These are phyloP conservation scores for Micromesistius poutassou DNA, from an alignment of 2,797 vertebrate genomes.

Conservation along the genomic window DNA sequence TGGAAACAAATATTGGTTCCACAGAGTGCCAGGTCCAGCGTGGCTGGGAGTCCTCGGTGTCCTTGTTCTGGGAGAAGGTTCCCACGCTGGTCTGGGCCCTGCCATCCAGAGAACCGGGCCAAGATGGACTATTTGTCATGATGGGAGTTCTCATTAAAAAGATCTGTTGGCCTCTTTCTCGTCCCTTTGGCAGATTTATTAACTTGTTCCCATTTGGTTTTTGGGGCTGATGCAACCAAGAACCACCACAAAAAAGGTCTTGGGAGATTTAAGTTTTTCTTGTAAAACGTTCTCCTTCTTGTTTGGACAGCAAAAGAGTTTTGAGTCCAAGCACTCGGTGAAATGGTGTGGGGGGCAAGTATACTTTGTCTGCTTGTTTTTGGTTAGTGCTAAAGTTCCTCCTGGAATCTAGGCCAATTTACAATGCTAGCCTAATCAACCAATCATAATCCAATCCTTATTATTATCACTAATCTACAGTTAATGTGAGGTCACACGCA, in stretches of 20 bases:
- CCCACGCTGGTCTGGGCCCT: conserved; percentile 9
- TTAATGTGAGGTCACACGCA: neutral
- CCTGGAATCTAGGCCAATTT: conserved; percentile 1
- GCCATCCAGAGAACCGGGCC: conserved; percentile 22
- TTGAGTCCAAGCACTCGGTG: neutral
- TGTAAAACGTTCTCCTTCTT: neutral
- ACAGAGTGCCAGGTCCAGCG: neutral
- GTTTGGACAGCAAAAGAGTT: neutral
- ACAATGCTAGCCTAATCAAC: neutral
- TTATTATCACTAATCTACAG: neutral
- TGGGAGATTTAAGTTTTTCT: neutral
- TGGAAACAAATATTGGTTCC: neutral
- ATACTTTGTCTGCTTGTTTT: neutral
- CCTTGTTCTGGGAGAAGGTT: neutral
- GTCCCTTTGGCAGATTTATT: conserved; percentile 2
- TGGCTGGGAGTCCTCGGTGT: neutral
- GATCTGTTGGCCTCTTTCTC: neutral
- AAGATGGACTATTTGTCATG: conserved; percentile 49
- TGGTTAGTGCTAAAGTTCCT: neutral
- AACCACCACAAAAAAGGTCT: neutral
- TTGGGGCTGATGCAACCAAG: neutral
- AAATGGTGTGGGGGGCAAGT: neutral
- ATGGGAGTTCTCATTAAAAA: conserved; percentile 49
- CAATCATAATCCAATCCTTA: neutral
- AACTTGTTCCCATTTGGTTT: neutral